Conservation (phyloP, 2,797 vertebrate species). For the Loris lydekkerianus region DNA sequence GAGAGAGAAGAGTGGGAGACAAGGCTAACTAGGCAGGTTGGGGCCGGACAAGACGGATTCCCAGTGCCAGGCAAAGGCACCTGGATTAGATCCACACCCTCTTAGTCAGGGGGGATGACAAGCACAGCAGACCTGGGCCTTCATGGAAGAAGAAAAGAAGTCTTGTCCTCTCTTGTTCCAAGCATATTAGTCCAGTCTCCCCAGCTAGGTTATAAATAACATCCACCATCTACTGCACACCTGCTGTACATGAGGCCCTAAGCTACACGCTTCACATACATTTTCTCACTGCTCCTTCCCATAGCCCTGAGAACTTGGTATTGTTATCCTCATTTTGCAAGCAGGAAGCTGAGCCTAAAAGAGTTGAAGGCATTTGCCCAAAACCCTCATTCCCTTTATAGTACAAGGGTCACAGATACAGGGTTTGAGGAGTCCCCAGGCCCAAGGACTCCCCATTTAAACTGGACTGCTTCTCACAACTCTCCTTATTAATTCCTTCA, state of each 20-base stretch:
- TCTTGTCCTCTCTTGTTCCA: constrained; percentile 52
- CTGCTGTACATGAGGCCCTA: constrained; percentile 70
- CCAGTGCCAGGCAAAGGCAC: background rate
- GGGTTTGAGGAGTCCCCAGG: background rate
- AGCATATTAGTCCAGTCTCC: constrained; percentile 44
- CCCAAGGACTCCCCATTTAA: background rate
- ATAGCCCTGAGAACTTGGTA: background rate
- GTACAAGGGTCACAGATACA: background rate
- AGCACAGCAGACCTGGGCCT: constrained; percentile 27
- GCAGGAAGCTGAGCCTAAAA: constrained; percentile 17
- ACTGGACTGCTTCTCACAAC: background rate
- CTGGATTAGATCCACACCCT: background rate
- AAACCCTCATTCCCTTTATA: background rate
- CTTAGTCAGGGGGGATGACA: background rate
- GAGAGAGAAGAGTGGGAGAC: background rate
- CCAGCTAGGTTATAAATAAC: constrained; percentile 74
- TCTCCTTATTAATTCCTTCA: background rate
- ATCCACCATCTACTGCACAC: constrained; percentile 63
- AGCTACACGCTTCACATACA: constrained; percentile 13
- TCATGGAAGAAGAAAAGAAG: constrained; percentile 22
- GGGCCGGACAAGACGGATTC: background rate
- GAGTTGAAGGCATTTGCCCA: constrained; percentile 35
- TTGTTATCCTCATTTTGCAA: constrained; percentile 14
- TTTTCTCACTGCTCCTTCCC: constrained; percentile 49
- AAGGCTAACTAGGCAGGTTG: background rate